Evolutionary conservation across 2,888 invertebrate genomes (phyloP), one percentile per base, ranked within the genome.

Genomic region (Oasisia sp.): DNA sequence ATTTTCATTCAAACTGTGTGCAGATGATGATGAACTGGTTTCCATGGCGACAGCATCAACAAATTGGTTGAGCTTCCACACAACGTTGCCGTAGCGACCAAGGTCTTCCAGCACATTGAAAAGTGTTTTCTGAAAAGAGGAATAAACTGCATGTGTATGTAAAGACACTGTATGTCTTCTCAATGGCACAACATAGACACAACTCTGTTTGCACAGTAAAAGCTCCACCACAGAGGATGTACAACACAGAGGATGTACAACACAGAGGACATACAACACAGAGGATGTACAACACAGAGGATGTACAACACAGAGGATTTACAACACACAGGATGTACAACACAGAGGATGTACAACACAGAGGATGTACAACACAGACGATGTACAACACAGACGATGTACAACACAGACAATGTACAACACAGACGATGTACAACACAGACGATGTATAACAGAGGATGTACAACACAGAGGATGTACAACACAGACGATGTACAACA

Each of bases 21-120:
- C 32, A 32, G 19, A 5, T 44, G 32, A 91, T 19, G 32, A 91
- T 91, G 45, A 50, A 45, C 12, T 91, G 45, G 32, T 50, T 38
- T 38, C 91, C 32, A 27, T 91, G 58, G 89, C 91, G 27, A 94
- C 92, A 9, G 93, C 92, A 8, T 92, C 92, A 19, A 94, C 93
- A 93, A 95, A 95, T 11, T 92, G n/a, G 91, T 94, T 93, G 91
- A 96, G 93, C n/a, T 93, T 92, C 32, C 94, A 94, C 0, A 96
- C 93, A 90, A 94, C 94, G 32, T 93, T 92, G 9, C 95, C 95
- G 91, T 95, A 94, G 91, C 93, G 93, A 12, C 94, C 94, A 91
- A 95, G 94, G 19, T 94, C 93, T 19, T 92, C 19, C 12, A 96
- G 93, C 50, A 91, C 93, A 27, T 74, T 74, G 74, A 74, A 74